Conservation (phyloP, 2,888 invertebrate species). For the Drosophila prolongata region DNA sequence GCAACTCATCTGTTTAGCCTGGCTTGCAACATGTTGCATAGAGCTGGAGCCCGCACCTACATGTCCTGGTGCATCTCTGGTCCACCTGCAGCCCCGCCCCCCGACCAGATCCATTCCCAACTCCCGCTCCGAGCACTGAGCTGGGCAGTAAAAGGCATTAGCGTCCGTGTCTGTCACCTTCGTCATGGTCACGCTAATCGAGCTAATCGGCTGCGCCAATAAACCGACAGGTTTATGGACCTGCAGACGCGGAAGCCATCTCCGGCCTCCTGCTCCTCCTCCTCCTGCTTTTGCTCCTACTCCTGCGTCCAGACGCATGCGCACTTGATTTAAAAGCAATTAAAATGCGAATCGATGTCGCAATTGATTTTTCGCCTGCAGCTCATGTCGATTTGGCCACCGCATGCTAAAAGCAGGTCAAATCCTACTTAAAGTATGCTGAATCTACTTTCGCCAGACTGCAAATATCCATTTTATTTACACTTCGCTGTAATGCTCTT, state of each 20-base stretch:
- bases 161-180: conserved; percentile 80
- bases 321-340: conserved; percentile 77
- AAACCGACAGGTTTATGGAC: conserved; percentile 79
- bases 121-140: conserved; percentile 11
- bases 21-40: conserved; percentile 45
- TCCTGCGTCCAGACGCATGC: conserved; percentile 12
- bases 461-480: neutral
- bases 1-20: conserved; percentile 68
- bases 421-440: neutral
- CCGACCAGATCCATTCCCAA: conserved; percentile 14
- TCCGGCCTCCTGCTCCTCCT: neutral
- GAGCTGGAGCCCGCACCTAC: conserved; percentile 1
- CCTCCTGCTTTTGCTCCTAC: neutral
- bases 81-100: conserved; percentile 12
- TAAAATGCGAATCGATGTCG: conserved; percentile 73
- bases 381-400: conserved; percentile 1
- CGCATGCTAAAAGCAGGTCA: neutral
- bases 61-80: neutral
- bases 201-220: conserved; percentile 77
- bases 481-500: too few relatives aligned
- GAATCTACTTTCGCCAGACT: conserved; percentile 9
- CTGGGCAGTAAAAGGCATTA: conserved; percentile 74
- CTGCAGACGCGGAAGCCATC: conserved; percentile 66
- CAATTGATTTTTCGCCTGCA: conserved; percentile 65
- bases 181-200: conserved; percentile 81